Evolutionary conservation across 1,140 invertebrate genomes (phyloP), one percentile per base, ranked within the genome.

Genomic region (Drosophila setifemur): DNA sequence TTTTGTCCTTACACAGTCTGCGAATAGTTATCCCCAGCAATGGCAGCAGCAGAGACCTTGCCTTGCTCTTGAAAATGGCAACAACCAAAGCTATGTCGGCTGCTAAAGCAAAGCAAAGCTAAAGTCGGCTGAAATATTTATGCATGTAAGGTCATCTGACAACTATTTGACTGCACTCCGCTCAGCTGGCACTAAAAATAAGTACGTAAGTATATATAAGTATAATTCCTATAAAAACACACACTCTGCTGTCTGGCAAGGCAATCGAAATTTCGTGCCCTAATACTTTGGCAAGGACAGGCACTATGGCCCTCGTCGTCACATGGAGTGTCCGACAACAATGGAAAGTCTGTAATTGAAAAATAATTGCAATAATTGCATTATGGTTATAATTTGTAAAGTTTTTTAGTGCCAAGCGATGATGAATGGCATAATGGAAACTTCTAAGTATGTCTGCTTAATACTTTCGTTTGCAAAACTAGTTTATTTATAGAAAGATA

Each of bases 51-150:
- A 44, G 54, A 60, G 81, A 86, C 81, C 64, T 86, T 86, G 75
- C 54, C 60, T 86, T 76, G 81, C 81, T 86, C 81, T 85, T 85
- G 81, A 85, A 85, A 85, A 60, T 61, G 74, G 79, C 70, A 77
- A 63, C 74, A 82, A 61, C 58, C 63, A 61, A 47, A 82, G 75
- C 48, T 50, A 49, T 72, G 72, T 64, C 58, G 48, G 39, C 21
- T 82, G 77, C n/a, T n/a, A n/a, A n/a, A n/a, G n/a, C n/a, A n/a
- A n/a, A 61, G 67, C 63, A 61, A 47, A 82, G 75, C 48, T 50
- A 54, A 49, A 76, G 72, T 64, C 58, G 48, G 39, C 21, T 82
- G 77, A 79, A 86, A 86, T 81, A 85, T 86, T 86, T 81, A 81
- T 85, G 81, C 81, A 75, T 64, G 61, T 85, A 86, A 85, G 81